A percentile compares a stretch with the other conserved stretches of the same genome.
Conservation (phyloP, 2,888 invertebrate species). For the Vesta saturnalis region DNA sequence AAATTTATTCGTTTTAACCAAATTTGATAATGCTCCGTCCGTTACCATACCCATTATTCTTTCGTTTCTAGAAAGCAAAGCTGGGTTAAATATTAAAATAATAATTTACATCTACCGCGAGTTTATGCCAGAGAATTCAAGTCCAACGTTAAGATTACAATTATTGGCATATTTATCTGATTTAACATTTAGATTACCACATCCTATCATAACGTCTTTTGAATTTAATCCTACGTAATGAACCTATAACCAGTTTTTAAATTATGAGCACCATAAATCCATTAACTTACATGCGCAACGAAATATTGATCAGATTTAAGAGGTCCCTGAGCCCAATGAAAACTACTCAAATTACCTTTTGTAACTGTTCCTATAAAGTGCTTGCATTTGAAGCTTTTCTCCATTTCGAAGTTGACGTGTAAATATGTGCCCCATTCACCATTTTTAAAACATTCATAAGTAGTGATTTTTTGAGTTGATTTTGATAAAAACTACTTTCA, state of each 20-base stretch:
- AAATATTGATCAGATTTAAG: conserved; percentile 50
- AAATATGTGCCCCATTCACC: conserved; percentile 63
- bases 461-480: conserved; percentile 75
- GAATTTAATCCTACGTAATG: conserved; percentile 90
- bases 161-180: conserved; percentile 81
- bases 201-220: conserved; percentile 93
- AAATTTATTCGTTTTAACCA: background rate
- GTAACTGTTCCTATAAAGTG: conserved; percentile 77
- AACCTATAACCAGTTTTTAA: conserved; percentile 67
- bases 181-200: conserved; percentile 52
- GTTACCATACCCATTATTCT: background rate
- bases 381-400: conserved; percentile 59
- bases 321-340: conserved; percentile 82
- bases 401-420: conserved; percentile 27
- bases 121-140: conserved; percentile 71
- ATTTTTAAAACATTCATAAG: conserved; percentile 79
- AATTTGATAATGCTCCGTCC: background rate
- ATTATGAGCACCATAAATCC: background rate
- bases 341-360: conserved; percentile 83
- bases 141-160: conserved; percentile 81
- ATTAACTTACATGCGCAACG: conserved; percentile 53
- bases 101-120: background rate
- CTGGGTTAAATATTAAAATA: conserved; percentile 4
- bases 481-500: conserved; percentile 70
- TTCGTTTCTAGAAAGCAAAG: conserved; percentile 60